Conservation (phyloP, 2,113 vertebrate species). For the Dromas ardeola region DNA sequence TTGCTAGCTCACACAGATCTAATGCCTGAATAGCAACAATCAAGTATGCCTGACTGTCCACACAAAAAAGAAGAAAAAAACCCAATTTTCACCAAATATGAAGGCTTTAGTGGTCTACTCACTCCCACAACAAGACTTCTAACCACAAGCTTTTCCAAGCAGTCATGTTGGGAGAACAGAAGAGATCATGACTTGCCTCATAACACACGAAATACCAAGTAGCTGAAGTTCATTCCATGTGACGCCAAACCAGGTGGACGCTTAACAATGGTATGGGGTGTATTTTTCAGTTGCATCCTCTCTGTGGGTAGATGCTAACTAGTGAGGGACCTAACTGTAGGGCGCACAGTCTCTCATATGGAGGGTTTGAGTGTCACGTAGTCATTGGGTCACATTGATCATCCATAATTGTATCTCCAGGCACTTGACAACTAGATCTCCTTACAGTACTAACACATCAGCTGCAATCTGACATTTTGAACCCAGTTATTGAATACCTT, state of each 20-base stretch:
- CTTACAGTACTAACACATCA: background rate
- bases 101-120: background rate
- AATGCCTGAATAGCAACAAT: background rate
- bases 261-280: fast-evolving
- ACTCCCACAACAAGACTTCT: background rate
- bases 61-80: background rate
- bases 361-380: background rate
- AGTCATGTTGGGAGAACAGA: background rate
- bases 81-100: background rate
- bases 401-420: background rate
- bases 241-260: background rate
- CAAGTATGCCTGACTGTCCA: background rate
- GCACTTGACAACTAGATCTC: background rate
- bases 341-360: background rate
- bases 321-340: background rate
- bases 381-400: background rate
- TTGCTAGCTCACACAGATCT: background rate
- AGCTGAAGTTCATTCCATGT: background rate
- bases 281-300: background rate
- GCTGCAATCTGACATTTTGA: background rate
- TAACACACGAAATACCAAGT: background rate
- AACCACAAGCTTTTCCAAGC: background rate
- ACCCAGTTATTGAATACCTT: background rate
- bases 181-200: background rate
- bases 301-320: background rate